These are phyloP conservation scores for Potorous gilbertii DNA, from an alignment of 2,797 vertebrate species.

Conservation along the genomic window DNA sequence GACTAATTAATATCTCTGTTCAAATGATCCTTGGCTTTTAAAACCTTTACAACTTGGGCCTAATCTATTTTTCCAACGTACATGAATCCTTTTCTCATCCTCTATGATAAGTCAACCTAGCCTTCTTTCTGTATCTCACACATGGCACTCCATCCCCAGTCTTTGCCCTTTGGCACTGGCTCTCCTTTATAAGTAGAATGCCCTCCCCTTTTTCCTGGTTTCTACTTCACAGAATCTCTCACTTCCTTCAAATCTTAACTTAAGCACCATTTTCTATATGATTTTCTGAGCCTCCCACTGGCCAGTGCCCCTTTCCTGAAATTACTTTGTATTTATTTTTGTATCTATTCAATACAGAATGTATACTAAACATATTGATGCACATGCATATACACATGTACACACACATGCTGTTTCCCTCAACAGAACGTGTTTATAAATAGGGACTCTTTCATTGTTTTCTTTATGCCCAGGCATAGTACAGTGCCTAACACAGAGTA, in stretches of 20 bases:
- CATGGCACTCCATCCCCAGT: not conserved
- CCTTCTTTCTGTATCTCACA: not conserved
- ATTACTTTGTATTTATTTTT: not conserved
- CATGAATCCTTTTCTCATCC: not conserved
- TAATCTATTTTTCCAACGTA: not conserved
- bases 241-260: not conserved
- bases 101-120: not conserved
- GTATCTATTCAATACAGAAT: not conserved
- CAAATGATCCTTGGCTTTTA: not conserved
- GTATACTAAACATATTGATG: not conserved
- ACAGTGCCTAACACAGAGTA: not conserved
- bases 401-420: not conserved
- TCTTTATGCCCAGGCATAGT: not conserved
- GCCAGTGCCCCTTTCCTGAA: not conserved
- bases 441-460: not conserved
- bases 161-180: not conserved
- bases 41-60: not conserved
- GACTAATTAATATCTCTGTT: not conserved
- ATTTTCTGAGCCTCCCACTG: not conserved
- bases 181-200: not conserved
- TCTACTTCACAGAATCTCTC: not conserved
- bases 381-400: not conserved
- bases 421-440: not conserved
- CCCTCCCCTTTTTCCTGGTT: not conserved
- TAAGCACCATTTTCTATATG: not conserved